Percentiles rank a stretch among this genome's conserved stretches.
Conservation (phyloP, 2,888 invertebrate species). For the Eupsilia transversa region DNA sequence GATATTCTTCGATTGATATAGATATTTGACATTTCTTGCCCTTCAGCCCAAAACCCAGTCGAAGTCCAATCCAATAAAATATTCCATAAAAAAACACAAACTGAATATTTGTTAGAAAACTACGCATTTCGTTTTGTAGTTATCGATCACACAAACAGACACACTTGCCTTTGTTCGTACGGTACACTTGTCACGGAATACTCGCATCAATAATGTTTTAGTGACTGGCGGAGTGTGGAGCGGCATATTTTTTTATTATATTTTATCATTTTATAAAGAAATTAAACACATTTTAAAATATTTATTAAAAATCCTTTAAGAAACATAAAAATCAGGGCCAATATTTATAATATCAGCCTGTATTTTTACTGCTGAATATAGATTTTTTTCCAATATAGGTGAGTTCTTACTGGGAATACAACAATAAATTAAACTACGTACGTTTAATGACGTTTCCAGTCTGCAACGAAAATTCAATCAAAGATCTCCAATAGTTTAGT, state of each 20-base stretch:
- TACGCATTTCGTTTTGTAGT: constrained; percentile 59
- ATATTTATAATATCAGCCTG: not conserved
- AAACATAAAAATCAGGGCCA: too few relatives aligned
- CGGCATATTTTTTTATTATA: constrained; percentile 50
- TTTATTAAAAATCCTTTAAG: too few relatives aligned
- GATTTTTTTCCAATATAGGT: not conserved
- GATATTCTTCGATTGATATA: too few relatives aligned
- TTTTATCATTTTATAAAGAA: not conserved
- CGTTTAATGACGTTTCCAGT: too few relatives aligned
- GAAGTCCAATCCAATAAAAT: constrained; percentile 11
- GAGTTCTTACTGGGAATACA: not conserved
- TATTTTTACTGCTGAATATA: not conserved
- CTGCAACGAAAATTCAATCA: too few relatives aligned
- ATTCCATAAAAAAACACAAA: constrained; percentile 37
- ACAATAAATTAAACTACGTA: too few relatives aligned
- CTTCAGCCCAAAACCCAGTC: not conserved
- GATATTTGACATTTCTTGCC: not conserved
- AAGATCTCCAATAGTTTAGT: too few relatives aligned
- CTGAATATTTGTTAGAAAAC: constrained; percentile 45
- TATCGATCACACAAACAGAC: constrained; percentile 81
- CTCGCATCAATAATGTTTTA: constrained; percentile 87
- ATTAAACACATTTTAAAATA: too few relatives aligned
- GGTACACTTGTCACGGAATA: constrained; percentile 86
- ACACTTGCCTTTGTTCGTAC: constrained; percentile 76
- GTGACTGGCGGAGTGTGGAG: constrained; percentile 67